Evolutionary conservation across 2,113 vertebrate genomes (phyloP).

Genomic region (Ceyx margarethae): DNA sequence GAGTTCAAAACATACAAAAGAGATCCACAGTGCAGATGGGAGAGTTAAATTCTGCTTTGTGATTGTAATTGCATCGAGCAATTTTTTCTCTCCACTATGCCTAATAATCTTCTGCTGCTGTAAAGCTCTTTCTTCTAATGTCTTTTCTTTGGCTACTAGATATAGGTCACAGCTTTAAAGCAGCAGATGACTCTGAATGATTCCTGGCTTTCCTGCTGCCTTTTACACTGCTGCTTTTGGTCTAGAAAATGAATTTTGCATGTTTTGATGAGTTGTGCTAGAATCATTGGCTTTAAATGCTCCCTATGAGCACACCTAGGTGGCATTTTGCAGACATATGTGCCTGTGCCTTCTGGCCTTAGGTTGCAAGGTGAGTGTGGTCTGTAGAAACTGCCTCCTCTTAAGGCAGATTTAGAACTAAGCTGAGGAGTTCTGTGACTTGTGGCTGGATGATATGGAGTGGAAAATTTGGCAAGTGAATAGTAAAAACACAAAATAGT

Average conservation of each 20-base stretch:
- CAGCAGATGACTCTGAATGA: neutral
- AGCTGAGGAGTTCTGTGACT: neutral
- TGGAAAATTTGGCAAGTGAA: neutral
- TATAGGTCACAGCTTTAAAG: slow-evolving; percentile 54
- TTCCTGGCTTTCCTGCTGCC: neutral
- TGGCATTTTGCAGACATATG: neutral
- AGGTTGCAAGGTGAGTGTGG: neutral
- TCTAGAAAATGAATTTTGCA: neutral
- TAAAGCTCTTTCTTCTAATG: slow-evolving; percentile 20
- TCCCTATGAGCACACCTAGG: neutral
- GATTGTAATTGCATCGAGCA: neutral
- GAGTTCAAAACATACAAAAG: neutral
- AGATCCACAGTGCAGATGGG: neutral
- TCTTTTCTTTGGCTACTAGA: slow-evolving; percentile 6
- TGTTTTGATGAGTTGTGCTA: neutral
- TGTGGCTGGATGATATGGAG: neutral
- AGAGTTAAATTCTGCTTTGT: slow-evolving; percentile 28
- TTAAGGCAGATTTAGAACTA: neutral
- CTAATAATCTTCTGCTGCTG: slow-evolving; percentile 29
- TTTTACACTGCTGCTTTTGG: neutral
- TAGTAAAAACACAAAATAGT: neutral
- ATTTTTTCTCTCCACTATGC: neutral
- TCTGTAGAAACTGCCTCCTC: neutral
- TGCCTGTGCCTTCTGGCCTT: neutral
- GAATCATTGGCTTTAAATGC: neutral